phyloP scores from a whole-genome alignment of 2,888 invertebrate genomes.

The Theodoxus fluviatilis region DNA sequence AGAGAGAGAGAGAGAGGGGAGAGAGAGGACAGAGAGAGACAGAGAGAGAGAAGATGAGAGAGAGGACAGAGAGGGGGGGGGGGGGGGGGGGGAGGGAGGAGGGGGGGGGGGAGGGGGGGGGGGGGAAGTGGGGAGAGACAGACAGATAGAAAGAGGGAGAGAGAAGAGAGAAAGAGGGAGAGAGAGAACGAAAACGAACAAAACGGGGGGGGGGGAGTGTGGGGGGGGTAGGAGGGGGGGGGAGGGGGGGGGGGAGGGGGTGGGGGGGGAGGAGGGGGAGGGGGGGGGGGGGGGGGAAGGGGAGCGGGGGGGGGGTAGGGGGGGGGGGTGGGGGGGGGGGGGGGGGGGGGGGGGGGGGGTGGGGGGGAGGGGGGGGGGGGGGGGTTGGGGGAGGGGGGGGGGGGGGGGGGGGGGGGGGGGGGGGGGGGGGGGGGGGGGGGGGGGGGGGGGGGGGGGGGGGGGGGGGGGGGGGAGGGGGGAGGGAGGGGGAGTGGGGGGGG shows the following conservation, averaged over 20 bases:
- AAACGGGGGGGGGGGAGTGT: neutral
- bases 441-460: neutral
- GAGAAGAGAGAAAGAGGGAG: neutral
- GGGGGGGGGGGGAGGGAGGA: neutral
- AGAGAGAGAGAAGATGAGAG: neutral
- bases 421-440: slow-evolving; percentile 12
- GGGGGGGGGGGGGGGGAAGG: neutral
- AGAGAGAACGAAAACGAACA: neutral
- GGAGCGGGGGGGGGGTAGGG: neutral
- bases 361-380: neutral
- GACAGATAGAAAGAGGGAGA: neutral
- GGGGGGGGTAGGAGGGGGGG: neutral
- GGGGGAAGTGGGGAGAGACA: neutral
- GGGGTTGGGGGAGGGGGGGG: slow-evolving; percentile 16
- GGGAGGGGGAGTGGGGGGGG: neutral
- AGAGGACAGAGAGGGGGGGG: neutral
- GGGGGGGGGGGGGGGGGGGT: neutral
- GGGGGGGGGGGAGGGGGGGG: neutral
- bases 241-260: neutral
- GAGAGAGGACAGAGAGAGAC: no score
- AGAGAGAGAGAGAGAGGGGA: no score
- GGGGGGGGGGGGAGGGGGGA: neutral
- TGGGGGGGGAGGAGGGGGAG: neutral
- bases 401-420: slow-evolving; percentile 19
- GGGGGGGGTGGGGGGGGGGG: neutral